A percentile compares a stretch with the other conserved stretches of the same genome.
Conservation (phyloP, 2,797 vertebrate species). For the Pogoniulus pusillus region DNA sequence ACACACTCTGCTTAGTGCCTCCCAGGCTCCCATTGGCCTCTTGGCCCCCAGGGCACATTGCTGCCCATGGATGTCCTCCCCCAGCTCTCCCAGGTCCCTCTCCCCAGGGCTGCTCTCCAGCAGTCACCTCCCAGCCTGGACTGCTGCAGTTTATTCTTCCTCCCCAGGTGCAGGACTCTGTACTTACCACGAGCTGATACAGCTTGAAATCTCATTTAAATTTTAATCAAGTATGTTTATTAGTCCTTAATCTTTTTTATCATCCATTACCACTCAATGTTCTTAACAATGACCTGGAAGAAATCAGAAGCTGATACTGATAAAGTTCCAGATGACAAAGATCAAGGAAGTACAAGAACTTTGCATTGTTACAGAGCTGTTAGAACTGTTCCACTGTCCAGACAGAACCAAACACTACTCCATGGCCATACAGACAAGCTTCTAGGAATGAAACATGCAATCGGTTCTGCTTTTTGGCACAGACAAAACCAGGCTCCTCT, state of each 20-base stretch:
- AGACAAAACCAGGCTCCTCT: neutral
- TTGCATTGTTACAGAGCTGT: neutral
- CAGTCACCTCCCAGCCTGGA: too few relatives aligned
- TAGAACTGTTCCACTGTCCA: neutral
- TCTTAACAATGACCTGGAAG: slow-evolving; percentile 35
- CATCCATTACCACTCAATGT: neutral
- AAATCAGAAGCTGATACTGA: slow-evolving; percentile 22
- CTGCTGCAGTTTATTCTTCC: too few relatives aligned
- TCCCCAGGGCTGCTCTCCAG: too few relatives aligned
- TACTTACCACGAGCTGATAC: neutral
- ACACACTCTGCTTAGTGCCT: too few relatives aligned
- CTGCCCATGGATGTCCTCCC: too few relatives aligned
- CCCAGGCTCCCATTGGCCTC: too few relatives aligned
- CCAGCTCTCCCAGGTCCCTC: too few relatives aligned
- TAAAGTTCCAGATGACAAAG: slow-evolving; percentile 1
- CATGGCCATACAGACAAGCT: neutral
- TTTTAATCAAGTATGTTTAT: slow-evolving; percentile 11
- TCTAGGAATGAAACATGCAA: neutral
- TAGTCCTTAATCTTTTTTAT: neutral
- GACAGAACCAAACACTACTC: neutral
- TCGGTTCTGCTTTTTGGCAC: neutral
- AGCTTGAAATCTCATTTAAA: slow-evolving; percentile 5
- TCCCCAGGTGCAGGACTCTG: too few relatives aligned
- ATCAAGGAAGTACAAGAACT: neutral
- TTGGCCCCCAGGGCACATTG: too few relatives aligned